Evolutionary conservation across 2,113 vertebrate genomes (phyloP).

Genomic region (Epinephelus lanceolatus): DNA sequence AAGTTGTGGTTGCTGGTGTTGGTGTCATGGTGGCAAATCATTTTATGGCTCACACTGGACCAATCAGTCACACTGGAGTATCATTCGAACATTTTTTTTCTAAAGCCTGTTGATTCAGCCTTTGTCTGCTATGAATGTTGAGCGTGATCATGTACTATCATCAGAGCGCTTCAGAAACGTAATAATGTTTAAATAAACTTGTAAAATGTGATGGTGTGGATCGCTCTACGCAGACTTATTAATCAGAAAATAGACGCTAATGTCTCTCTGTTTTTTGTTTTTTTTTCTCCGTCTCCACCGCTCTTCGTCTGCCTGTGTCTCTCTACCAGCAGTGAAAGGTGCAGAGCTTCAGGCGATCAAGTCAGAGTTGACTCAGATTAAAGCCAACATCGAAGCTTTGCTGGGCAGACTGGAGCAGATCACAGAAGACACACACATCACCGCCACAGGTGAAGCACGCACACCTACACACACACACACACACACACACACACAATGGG

Average conservation of each 20-base stretch:
- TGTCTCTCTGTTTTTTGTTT: background rate
- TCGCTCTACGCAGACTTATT: background rate
- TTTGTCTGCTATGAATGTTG: background rate
- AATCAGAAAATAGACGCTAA: background rate
- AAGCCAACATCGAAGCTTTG: slow-evolving; percentile 94
- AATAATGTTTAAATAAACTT: background rate
- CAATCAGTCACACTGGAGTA: background rate
- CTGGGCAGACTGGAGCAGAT: slow-evolving; percentile 94
- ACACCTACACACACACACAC: slow-evolving; percentile 15
- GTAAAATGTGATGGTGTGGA: background rate
- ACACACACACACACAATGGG: background rate
- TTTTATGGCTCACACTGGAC: background rate
- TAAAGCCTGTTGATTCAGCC: background rate
- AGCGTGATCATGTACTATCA: background rate
- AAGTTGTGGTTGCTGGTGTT: no score
- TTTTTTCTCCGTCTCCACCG: background rate
- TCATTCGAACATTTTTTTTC: no score
- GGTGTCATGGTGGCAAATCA: background rate
- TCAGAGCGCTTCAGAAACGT: background rate
- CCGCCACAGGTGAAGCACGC: slow-evolving; percentile 73
- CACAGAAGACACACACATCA: slow-evolving; percentile 88
- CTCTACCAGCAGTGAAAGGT: slow-evolving; percentile 85
- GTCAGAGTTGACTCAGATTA: slow-evolving; percentile 94
- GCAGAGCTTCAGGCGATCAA: slow-evolving; percentile 94
- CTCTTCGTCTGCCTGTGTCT: background rate